These are phyloP conservation scores for Nothoprocta perdicaria DNA, from an alignment of 2,113 vertebrate genomes.

Conservation along the genomic window DNA sequence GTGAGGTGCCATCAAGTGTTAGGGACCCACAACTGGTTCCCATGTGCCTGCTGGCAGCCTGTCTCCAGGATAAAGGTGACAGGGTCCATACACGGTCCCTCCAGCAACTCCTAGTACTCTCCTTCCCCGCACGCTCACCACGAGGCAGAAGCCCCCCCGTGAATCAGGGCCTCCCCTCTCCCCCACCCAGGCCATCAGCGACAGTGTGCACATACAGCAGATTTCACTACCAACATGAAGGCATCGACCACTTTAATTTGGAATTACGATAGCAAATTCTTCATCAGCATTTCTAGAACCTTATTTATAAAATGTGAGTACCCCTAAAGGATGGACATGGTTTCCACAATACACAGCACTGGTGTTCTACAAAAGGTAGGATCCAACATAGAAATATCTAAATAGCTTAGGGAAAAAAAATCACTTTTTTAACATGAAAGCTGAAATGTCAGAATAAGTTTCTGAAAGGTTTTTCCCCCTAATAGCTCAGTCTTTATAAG, in stretches of 20 bases:
- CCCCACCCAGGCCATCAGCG: background rate
- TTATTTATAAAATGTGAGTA: background rate
- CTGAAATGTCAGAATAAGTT: background rate
- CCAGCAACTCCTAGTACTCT: background rate
- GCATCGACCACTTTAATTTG: background rate
- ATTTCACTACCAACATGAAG: background rate
- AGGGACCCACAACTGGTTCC: background rate
- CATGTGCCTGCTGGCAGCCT: background rate
- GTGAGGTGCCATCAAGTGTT: background rate
- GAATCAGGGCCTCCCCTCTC: background rate
- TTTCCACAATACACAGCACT: background rate
- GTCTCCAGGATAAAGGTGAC: fast-evolving
- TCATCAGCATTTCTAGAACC: background rate
- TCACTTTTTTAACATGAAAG: background rate
- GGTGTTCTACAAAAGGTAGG: background rate
- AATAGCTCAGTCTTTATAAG: background rate
- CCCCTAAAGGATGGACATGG: background rate
- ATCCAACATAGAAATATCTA: background rate
- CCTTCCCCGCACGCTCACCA: background rate
- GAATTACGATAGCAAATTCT: background rate
- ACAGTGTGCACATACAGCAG: background rate
- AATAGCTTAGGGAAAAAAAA: too few species aligned
- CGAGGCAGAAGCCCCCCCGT: background rate
- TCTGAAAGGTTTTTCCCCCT: background rate
- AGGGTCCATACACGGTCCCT: background rate